A percentile compares a stretch with the other conserved stretches of the same genome.
Conservation (phyloP, 2,888 invertebrate species). For the Caenorhabditis afra region DNA sequence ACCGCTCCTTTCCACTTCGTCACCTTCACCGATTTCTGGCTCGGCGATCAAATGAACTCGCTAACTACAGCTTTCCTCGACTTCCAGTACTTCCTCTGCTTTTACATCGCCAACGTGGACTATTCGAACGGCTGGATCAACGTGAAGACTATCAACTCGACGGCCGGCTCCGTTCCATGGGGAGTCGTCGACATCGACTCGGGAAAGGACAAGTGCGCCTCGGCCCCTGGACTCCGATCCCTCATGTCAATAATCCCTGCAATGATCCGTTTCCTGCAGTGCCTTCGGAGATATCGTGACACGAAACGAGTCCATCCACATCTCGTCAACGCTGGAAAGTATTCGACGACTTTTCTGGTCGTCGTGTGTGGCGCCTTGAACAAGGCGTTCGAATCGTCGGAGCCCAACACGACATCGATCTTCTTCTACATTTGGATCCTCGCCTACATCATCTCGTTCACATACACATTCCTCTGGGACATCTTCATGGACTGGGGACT, state of each 20-base stretch:
- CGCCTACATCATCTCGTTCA: constrained; percentile 86
- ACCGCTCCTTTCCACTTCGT: constrained; percentile 83
- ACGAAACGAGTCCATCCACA: constrained; percentile 92
- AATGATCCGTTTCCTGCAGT: constrained; percentile 98
- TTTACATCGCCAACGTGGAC: constrained; percentile 85
- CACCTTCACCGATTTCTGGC: constrained; percentile 84
- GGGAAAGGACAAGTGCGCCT: constrained; percentile 84
- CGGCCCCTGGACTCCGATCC: constrained; percentile 87
- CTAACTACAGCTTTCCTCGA: constrained; percentile 92
- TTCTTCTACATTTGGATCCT: constrained; percentile 87
- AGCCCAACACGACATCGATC: constrained; percentile 73
- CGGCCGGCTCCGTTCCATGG: constrained; percentile 78
- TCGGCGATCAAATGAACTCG: constrained; percentile 86
- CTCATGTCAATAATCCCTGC: constrained; percentile 94
- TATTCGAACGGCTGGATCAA: constrained; percentile 65
- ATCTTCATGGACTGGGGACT: constrained; percentile 95
- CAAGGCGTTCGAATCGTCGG: constrained; percentile 85
- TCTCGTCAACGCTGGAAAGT: constrained; percentile 97
- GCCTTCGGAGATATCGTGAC: constrained; percentile 94
- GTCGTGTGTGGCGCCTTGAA: constrained; percentile 85
- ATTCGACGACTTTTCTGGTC: constrained; percentile 96
- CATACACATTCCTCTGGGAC: constrained; percentile 98
- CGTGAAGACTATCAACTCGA: constrained; percentile 69
- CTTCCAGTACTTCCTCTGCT: constrained; percentile 93
- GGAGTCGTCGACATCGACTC: constrained; percentile 78